These are phyloP conservation scores for Drosophila melanica DNA, from an alignment of 1,140 invertebrate genomes.

Conservation along the genomic window DNA sequence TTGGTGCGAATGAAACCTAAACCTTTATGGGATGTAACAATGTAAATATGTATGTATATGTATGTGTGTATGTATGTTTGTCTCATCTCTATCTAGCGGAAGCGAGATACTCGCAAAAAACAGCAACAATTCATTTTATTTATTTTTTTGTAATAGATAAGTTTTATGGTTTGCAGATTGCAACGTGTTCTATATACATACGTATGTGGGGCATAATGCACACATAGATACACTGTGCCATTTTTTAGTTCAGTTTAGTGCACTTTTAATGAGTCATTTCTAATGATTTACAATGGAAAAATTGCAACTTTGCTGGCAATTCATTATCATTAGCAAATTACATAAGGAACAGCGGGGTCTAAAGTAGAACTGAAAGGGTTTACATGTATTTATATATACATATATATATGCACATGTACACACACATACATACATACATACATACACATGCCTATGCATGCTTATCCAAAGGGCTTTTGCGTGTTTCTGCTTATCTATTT, in stretches of 20 bases:
- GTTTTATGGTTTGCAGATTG: constrained; percentile 7
- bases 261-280: constrained; percentile 20
- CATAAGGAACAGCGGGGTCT: constrained; percentile 4
- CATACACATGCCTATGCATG: no score
- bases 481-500: constrained; percentile 7
- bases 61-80: constrained; percentile 15
- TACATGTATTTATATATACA: background rate
- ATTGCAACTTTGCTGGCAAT: constrained; percentile 1
- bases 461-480: constrained; percentile 4
- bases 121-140: background rate
- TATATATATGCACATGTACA: background rate
- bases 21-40: constrained; percentile 9
- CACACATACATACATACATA: background rate
- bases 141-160: constrained; percentile 8
- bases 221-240: background rate
- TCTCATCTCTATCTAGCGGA: constrained; percentile 35
- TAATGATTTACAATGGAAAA: constrained; percentile 14
- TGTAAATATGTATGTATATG: constrained; percentile 1
- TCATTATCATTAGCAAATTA: constrained; percentile 12
- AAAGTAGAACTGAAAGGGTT: background rate
- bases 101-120: background rate
- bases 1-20: constrained; percentile 21
- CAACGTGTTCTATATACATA: background rate
- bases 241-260: constrained; percentile 4
- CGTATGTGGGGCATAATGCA: background rate